Evolutionary conservation across 2,113 vertebrate genomes (phyloP), one percentile per base, ranked within the genome.

Genomic region (Calyptomena viridis): DNA sequence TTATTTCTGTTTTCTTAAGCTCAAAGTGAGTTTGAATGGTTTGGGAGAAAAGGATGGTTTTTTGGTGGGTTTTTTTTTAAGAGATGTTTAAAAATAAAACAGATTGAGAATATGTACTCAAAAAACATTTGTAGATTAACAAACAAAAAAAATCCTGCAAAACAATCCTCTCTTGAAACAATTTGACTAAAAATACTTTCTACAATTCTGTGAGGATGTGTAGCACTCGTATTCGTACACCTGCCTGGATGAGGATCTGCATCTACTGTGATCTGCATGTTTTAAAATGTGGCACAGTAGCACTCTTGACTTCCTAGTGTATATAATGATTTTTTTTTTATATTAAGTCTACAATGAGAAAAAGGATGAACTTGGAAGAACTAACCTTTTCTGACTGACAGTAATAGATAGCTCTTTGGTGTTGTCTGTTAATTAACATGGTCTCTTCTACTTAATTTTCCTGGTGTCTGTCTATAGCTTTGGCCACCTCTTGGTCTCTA

Each of bases 351-450:
- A 39, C 49, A 88, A 5, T 47, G 9, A 44, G 35, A 71, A 60
- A 53, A 78, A 82, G 6, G 6, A 27, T 59, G 39, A 93, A 89
- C 60, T 81, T 81, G 42, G 60, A 89, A 92, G 80, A 90, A 40
- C 49, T 93, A 89, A 85, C 69, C 59, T 86, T 81, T 95, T 90
- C 53, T 87, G 84, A 92, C 52, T 79, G 77, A 84, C 84, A 84
- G 62, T 85, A 79, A 79, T 88, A 67, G 39, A 69, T 69, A 56
- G 40, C n/a, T 91, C 56, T 92, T 78, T 84, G 55, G 25, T 94
- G 68, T 74, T 83, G 46, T 55, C 59, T 62, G 31, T 83, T 93
- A 84, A 93, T 94, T 80, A 90, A 55, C 16, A 5, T 23, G 13
- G 31, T 60, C 62, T 55, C 52, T 78, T 55, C 69, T 64, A 24